Percentiles rank a stretch among this genome's conserved stretches.
Conservation (phyloP, 1,140 invertebrate species). For the Diorhabda elongata region DNA sequence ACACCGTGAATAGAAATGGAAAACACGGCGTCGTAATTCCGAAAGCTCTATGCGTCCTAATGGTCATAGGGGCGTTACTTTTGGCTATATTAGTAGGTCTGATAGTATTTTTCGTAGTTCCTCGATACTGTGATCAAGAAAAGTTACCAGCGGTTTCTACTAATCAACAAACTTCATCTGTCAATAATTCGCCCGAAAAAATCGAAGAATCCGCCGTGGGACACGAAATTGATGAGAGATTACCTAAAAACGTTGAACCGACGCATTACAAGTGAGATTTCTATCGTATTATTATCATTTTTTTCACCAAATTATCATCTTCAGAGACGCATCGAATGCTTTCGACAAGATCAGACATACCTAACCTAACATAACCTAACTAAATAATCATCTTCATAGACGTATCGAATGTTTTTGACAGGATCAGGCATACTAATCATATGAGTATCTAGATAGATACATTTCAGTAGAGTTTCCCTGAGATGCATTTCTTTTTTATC, state of each 20-base stretch:
- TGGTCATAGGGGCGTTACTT: conserved; percentile 40
- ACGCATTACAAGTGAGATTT: conserved; percentile 40
- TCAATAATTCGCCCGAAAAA: conserved; percentile 8
- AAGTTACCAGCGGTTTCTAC: conserved; percentile 13
- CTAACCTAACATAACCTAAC: too few species aligned
- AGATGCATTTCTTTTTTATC: too few species aligned
- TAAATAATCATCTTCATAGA: too few species aligned
- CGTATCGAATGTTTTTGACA: too few species aligned
- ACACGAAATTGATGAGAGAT: conserved; percentile 14
- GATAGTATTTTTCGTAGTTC: conserved; percentile 41
- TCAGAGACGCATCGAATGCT: too few species aligned
- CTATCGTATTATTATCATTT: too few species aligned
- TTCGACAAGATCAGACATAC: too few species aligned
- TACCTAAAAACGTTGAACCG: conserved; percentile 39
- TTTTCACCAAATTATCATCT: too few species aligned
- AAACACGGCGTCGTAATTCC: conserved; percentile 36
- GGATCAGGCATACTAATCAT: too few species aligned
- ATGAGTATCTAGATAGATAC: too few species aligned
- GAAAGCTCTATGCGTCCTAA: conserved; percentile 37
- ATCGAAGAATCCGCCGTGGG: background rate
- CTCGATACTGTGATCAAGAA: conserved; percentile 29
- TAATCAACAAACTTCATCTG: conserved; percentile 7
- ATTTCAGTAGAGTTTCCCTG: too few species aligned
- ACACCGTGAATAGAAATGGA: conserved; percentile 39
- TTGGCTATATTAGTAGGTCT: conserved; percentile 40